Evolutionary conservation across 1,140 invertebrate genomes (phyloP), one percentile per base, ranked within the genome.

Genomic region (Augochlora pura): DNA sequence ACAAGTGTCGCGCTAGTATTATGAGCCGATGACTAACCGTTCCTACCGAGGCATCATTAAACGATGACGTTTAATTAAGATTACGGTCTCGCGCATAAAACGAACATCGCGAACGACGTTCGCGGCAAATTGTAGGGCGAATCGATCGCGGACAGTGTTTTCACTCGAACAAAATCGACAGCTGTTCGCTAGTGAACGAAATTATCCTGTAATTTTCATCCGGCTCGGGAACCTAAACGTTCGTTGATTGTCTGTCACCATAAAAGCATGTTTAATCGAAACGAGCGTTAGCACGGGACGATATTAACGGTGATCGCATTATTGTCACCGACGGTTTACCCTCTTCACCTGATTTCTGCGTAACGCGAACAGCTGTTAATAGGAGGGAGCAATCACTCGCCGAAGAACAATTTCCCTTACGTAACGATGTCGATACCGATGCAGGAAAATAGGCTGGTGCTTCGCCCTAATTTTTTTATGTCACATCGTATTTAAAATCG

Each of bases 301-400:
- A 63, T 57, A 69, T 77, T 77, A 77, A 71, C 32, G 6, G 9
- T 54, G 16, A 77, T 71, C 54, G 23, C 68, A 64, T 77, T 71
- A 77, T 68, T 64, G 59, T 77, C 67, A n/a, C 10, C 2, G 46
- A n/a, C 21, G 21, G 16, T 69, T 77, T 21, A 32, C 10, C 39
- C 38, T 14, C 32, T 27, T 64, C 18, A 5, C 7, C 4, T 71
- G 63, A 25, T 12, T 42, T 54, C 54, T 54, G 59, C 23, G 42
- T 25, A 77, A 39, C 12, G n/a, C 7, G 60, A 42, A 12, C 49
- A 64, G 18, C 12, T 46, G 18, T 14, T 77, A 72, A 71, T 64
- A 23, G 8, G 23, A 7, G 54, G 59, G 23, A 77, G 42, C 46
- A 64, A 52, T 2, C 25, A 18, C 21, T 63, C 23, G 27, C 5